These are phyloP conservation scores for Callimorpha dominula DNA, from an alignment of 2,888 invertebrate genomes.

Conservation along the genomic window DNA sequence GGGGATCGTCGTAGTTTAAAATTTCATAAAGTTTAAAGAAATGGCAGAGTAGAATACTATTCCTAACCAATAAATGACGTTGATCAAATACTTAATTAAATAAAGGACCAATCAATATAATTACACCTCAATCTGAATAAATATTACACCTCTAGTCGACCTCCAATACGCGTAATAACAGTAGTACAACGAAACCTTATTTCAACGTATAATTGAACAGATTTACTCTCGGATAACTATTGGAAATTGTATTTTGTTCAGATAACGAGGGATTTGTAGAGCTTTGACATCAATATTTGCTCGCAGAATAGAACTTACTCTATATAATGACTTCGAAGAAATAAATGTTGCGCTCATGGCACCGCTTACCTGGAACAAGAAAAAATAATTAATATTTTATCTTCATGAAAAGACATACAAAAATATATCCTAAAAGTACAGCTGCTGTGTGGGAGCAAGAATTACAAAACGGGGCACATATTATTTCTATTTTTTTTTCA, in stretches of 20 bases:
- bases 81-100: not conserved
- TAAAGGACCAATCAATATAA: not conserved
- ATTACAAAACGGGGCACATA: not conserved
- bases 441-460: not conserved
- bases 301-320: slow-evolving; percentile 48
- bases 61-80: not conserved
- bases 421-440: not conserved
- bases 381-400: slow-evolving; percentile 32
- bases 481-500: not conserved
- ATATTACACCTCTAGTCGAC: not conserved
- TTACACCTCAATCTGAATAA: not conserved
- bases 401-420: not conserved
- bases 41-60: not conserved
- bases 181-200: slow-evolving; percentile 27
- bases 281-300: slow-evolving; percentile 57
- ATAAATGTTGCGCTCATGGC: slow-evolving; percentile 53
- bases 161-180: not conserved
- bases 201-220: slow-evolving; percentile 20
- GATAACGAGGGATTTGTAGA: slow-evolving; percentile 57
- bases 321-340: slow-evolving; percentile 34
- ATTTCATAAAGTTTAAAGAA: not conserved
- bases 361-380: slow-evolving; percentile 68
- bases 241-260: slow-evolving; percentile 33
- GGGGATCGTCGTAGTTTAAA: not conserved
- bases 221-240: slow-evolving; percentile 28